Percentiles rank a stretch among this genome's conserved stretches.
Conservation (phyloP, 2,888 invertebrate species). For the Phaonia tiefii region DNA sequence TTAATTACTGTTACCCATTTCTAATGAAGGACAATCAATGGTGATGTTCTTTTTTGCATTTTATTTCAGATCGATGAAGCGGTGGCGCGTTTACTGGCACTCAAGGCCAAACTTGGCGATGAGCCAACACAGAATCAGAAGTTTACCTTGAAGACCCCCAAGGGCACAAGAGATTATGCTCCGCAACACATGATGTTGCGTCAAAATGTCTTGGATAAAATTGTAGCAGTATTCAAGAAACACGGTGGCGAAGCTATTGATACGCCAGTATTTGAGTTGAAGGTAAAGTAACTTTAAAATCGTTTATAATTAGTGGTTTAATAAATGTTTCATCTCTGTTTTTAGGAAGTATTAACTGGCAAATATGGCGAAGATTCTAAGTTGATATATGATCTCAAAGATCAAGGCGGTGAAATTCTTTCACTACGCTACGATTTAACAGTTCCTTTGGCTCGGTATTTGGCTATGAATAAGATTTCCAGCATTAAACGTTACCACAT, state of each 20-base stretch:
- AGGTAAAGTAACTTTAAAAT: slow-evolving; percentile 82
- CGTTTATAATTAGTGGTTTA: slow-evolving; percentile 29
- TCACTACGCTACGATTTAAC: slow-evolving; percentile 98
- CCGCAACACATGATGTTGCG: slow-evolving; percentile 97
- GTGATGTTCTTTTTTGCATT: slow-evolving; percentile 37
- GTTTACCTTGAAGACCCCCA: slow-evolving; percentile 93
- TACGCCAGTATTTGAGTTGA: slow-evolving; percentile 98
- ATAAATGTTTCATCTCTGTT: slow-evolving; percentile 15
- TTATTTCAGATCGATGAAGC: slow-evolving; percentile 89
- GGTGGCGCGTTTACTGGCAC: slow-evolving; percentile 89
- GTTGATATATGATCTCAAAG: slow-evolving; percentile 98
- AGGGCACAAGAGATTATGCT: slow-evolving; percentile 96
- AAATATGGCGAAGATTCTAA: slow-evolving; percentile 99
- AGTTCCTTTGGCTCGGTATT: slow-evolving; percentile 97
- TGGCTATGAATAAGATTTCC: slow-evolving; percentile 98
- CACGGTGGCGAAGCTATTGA: slow-evolving; percentile 99
- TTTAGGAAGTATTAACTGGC: slow-evolving; percentile 96
- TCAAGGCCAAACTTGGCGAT: slow-evolving; percentile 88
- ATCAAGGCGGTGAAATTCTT: slow-evolving; percentile 98
- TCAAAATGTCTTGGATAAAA: slow-evolving; percentile 91
- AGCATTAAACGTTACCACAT: slow-evolving; percentile 98
- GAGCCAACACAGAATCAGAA: slow-evolving; percentile 85
- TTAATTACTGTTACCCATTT: slow-evolving; percentile 44
- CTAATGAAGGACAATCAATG: slow-evolving; percentile 25
- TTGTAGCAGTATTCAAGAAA: slow-evolving; percentile 93